Base-by-base conservation (phyloP, 64 coral and sea anemone species). In the Pachyseris speciosa region DNA sequence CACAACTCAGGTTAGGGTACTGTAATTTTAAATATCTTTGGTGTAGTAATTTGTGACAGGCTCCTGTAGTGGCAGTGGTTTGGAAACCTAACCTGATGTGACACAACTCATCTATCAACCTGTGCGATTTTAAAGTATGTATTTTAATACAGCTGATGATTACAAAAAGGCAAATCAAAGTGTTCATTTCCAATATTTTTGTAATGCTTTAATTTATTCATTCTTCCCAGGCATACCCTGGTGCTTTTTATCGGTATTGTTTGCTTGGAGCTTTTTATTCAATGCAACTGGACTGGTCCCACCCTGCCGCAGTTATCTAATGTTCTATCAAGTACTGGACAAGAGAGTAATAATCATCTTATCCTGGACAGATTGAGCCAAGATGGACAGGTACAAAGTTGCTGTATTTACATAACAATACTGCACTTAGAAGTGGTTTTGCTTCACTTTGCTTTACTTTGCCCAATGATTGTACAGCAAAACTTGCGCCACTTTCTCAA, bases 271-370 rank as follows among this genome's bases (percentile, higher is more conserved):
- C 47, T 99, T 7, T 95, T 99, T 87, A 86, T 99, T 57, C 97
- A 95, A 51, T 91, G 81, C 34, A 99, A 99, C 74, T 99, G 97
- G 97, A 89, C 86, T 15, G 97, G 97, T 29, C 97, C 96, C 79
- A 80, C 74, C 24, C 20, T 9, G 16, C 87, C 24, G 51, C 40
- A 28, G 7, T 33, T 30, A 12, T 28, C 32, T 57, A 17, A 20
- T 61, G 9, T 85, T 41, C 37, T 33, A 34, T 69, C 38, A 3
- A 16, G 17, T 19, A 20, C 3, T 81, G 45, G 10, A 16, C 2
- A 71, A 13, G 58, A 80, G 19, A 40, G 28, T 27, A 76, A 78
- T 72, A 65, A 88, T 25, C 74, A 70, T 20, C 74, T 42, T 15
- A 33, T 69, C 17, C 2, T 64, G 27, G 33, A 74, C 87, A 93